A percentile compares a stretch with the other conserved stretches of the same genome.
Evolutionary conservation across 2,888 invertebrate species (phyloP).

Genomic region (Ecliptopera silaceata): DNA sequence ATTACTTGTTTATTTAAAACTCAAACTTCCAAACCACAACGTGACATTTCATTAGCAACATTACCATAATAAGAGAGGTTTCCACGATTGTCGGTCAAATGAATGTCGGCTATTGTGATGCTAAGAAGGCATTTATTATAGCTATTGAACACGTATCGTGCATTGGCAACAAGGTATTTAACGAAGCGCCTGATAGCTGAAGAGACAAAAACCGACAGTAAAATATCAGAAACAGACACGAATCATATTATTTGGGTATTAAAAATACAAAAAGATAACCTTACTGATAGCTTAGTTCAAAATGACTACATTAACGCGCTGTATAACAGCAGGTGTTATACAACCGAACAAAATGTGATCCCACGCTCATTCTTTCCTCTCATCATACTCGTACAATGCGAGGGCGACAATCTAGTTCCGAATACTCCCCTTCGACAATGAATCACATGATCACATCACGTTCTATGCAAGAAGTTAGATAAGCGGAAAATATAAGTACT

Average conservation of each 20-base stretch:
- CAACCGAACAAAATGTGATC: conserved; percentile 49
- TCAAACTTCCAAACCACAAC: conserved; percentile 10
- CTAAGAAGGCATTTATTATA: conserved; percentile 63
- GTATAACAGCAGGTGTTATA: conserved; percentile 50
- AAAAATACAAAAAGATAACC: conserved; percentile 47
- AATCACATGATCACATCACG: conserved; percentile 41
- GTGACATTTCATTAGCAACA: conserved; percentile 44
- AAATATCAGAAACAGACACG: conserved; percentile 28
- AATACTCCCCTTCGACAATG: conserved; percentile 40
- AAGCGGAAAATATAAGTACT: conserved; percentile 16
- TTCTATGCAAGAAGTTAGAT: conserved; percentile 14
- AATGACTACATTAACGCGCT: conserved; percentile 37
- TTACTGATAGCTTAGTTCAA: conserved; percentile 46
- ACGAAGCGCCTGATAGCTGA: conserved; percentile 41
- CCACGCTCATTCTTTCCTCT: conserved; percentile 55
- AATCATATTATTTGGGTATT: conserved; percentile 27
- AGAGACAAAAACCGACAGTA: conserved; percentile 21
- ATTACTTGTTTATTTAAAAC: too few species aligned
- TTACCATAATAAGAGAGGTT: conserved; percentile 63
- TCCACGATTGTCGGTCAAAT: conserved; percentile 53
- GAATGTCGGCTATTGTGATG: conserved; percentile 64
- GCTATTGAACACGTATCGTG: conserved; percentile 50
- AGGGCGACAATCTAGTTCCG: conserved; percentile 51
- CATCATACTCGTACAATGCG: conserved; percentile 45
- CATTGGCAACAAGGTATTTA: conserved; percentile 37